Conservation (phyloP, 2,113 vertebrate genomes). For the Sula dactylatra region DNA sequence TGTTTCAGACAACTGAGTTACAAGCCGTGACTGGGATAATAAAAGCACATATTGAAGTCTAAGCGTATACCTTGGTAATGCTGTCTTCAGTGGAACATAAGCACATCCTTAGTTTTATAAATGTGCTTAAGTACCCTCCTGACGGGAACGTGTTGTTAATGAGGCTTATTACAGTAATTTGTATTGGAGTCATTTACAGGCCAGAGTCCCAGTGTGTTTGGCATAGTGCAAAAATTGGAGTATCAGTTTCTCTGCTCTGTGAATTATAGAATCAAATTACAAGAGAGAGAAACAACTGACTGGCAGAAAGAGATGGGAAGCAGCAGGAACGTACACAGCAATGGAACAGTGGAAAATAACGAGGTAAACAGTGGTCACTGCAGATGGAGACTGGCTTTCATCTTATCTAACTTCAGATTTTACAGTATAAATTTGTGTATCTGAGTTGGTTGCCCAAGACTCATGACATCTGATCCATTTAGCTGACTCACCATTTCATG, state of each 20-base stretch:
- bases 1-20: neutral
- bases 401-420: neutral
- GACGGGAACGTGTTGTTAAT: neutral
- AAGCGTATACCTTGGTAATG: neutral
- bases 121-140: neutral
- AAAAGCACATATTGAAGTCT: neutral
- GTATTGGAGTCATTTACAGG: neutral
- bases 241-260: neutral
- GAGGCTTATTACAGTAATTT: slow-evolving; percentile 8
- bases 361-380: neutral
- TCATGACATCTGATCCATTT: neutral
- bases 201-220: neutral
- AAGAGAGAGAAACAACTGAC: neutral
- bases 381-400: neutral
- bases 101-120: neutral
- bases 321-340: neutral
- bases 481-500: neutral
- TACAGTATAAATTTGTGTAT: neutral
- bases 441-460: neutral
- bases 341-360: neutral
- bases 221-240: neutral
- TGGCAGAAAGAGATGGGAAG: neutral
- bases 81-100: neutral
- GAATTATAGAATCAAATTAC: neutral
- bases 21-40: neutral